phyloP scores from a whole-genome alignment of 1,140 invertebrate genomes.

The Scylla paramamosain region DNA sequence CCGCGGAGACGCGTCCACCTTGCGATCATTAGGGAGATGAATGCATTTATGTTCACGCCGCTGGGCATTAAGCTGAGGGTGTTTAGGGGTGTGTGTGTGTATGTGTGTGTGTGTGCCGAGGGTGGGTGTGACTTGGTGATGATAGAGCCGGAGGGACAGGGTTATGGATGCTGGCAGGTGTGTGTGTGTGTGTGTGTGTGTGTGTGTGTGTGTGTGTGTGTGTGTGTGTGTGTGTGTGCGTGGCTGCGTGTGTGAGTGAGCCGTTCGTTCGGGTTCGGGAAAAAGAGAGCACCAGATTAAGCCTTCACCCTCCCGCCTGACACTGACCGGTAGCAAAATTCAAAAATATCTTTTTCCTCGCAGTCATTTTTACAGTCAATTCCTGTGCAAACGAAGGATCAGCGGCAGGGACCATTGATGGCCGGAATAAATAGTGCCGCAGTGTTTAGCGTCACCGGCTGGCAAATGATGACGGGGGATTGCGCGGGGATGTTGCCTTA shows the following conservation, averaged over 20 bases:
- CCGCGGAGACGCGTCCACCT: neutral
- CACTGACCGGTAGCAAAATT: conserved; percentile 63
- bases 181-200: neutral
- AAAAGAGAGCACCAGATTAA: conserved; percentile 58
- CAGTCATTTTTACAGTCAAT: conserved; percentile 63
- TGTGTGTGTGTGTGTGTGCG: neutral
- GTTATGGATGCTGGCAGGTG: neutral
- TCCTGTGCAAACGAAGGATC: conserved; percentile 56
- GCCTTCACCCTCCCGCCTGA: conserved; percentile 55
- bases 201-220: neutral
- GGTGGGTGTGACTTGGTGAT: neutral
- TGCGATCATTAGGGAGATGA: too few species aligned
- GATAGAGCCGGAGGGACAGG: neutral
- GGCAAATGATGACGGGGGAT: neutral
- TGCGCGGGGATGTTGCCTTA: neutral
- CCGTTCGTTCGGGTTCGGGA: conserved; percentile 7
- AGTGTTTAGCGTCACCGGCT: neutral
- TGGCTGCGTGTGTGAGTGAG: conserved; percentile 21
- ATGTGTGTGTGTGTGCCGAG: neutral
- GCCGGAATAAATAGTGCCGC: conserved; percentile 45
- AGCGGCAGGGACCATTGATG: conserved; percentile 14
- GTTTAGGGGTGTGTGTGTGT: neutral
- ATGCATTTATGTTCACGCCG: too few species aligned
- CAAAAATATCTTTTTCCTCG: conserved; percentile 64
- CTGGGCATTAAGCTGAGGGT: too few species aligned